phyloP scores from a whole-genome alignment of 2,113 vertebrate genomes.

The Ginglymostoma cirratum region DNA sequence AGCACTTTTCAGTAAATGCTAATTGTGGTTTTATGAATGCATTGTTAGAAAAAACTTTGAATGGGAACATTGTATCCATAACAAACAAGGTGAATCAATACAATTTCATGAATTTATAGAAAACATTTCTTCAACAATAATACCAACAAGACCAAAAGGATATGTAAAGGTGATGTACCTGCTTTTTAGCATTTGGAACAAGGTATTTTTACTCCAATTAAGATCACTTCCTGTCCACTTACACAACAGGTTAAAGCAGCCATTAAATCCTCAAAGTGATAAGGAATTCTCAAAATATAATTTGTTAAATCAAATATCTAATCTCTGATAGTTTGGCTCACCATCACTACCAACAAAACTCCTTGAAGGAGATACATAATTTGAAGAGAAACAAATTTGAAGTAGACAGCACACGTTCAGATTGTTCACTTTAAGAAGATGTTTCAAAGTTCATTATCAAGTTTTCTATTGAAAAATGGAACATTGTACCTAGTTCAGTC shows the following conservation, averaged over 20 bases:
- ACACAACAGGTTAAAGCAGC: not conserved
- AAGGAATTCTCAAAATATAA: conserved; percentile 8
- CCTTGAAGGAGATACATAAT: not conserved
- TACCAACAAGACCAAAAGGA: not conserved
- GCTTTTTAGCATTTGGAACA: not conserved
- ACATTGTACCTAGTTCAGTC: not conserved
- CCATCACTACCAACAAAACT: not conserved
- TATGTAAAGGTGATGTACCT: not conserved
- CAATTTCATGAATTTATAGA: not conserved
- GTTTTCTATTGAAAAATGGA: not conserved
- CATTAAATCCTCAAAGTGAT: not conserved
- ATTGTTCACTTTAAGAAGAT: conserved; percentile 6
- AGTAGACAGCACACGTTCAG: not conserved
- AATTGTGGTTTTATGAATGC: not conserved
- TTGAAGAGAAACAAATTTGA: not conserved
- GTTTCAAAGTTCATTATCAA: not conserved
- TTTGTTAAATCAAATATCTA: conserved; percentile 1
- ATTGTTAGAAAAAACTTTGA: not conserved
- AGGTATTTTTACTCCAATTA: not conserved
- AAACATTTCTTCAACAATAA: not conserved
- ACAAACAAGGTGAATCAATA: not conserved
- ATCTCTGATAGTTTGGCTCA: not conserved
- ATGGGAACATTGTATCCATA: not conserved
- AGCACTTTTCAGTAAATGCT: not conserved
- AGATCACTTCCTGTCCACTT: conserved; percentile 15